phyloP scores from a whole-genome alignment of 2,113 vertebrate genomes.

The Labeo rohita region DNA sequence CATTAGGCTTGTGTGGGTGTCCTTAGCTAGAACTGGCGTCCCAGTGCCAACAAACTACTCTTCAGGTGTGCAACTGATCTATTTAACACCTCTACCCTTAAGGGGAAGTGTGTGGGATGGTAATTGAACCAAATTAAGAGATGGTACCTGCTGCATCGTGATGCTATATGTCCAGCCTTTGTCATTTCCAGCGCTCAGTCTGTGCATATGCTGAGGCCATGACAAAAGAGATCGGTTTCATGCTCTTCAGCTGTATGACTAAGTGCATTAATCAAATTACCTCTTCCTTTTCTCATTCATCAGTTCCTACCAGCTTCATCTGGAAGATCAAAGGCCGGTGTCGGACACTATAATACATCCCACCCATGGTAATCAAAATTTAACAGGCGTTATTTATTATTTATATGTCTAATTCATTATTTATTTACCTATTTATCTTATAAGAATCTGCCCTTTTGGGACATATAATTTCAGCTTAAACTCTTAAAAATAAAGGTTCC shows the following conservation, averaged over 20 bases:
- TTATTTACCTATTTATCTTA: neutral
- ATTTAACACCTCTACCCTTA: conserved; percentile 68
- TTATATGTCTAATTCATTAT: neutral
- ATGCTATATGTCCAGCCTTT: conserved; percentile 61
- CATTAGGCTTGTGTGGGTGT: conserved; percentile 63
- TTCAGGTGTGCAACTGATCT: conserved; percentile 76
- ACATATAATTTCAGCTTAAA: neutral
- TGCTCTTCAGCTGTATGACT: conserved; percentile 73
- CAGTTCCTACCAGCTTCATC: conserved; percentile 55
- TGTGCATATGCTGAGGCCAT: conserved; percentile 42
- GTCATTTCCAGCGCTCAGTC: conserved; percentile 56
- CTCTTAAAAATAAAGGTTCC: too few species aligned
- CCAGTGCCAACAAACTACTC: conserved; percentile 40
- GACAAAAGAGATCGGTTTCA: conserved; percentile 71
- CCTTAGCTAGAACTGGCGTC: neutral
- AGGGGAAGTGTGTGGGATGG: conserved; percentile 66
- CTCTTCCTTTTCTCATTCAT: conserved; percentile 70
- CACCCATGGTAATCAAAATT: conserved; percentile 16
- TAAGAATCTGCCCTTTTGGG: neutral
- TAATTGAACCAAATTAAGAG: conserved; percentile 79
- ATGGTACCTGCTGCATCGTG: conserved; percentile 66
- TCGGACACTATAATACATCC: conserved; percentile 18
- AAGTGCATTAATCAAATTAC: conserved; percentile 77
- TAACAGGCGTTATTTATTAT: neutral
- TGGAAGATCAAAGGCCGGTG: conserved; percentile 31